Evolutionary conservation across 92 coral and sea anemone species (phyloP).

Genomic region (Porites lobata): DNA sequence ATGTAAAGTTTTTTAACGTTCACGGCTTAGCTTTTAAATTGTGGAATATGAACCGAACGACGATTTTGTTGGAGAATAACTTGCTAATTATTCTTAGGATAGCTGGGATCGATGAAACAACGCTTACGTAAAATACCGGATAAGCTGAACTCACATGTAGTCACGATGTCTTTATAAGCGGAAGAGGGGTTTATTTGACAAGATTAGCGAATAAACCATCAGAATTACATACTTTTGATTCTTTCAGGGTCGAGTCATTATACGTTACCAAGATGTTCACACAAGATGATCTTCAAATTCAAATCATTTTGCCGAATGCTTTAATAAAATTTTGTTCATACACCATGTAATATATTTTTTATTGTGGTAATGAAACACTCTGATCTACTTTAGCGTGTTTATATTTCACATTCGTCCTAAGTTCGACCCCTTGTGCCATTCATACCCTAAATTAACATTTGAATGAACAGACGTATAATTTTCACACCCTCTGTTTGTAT

Average conservation of each 20-base stretch:
- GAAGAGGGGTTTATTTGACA: slow-evolving; percentile 33
- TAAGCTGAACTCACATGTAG: slow-evolving; percentile 14
- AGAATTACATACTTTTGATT: slow-evolving; percentile 30
- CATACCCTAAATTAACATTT: slow-evolving; percentile 53
- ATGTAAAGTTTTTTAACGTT: background rate
- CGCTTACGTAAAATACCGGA: slow-evolving; percentile 25
- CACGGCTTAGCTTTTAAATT: background rate
- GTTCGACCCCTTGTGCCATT: slow-evolving; percentile 22
- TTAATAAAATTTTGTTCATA: background rate
- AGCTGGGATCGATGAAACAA: background rate
- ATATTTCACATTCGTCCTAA: background rate
- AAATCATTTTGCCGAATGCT: background rate
- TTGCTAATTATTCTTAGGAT: background rate
- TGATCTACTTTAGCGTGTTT: slow-evolving; percentile 30
- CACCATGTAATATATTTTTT: background rate
- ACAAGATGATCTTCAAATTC: background rate
- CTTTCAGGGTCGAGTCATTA: slow-evolving; percentile 1
- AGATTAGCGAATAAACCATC: slow-evolving; percentile 21
- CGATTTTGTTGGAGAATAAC: background rate
- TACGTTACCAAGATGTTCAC: background rate
- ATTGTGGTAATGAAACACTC: background rate
- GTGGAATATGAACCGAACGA: background rate
- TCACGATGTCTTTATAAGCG: slow-evolving; percentile 36
- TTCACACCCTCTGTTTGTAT: slow-evolving; percentile 74
- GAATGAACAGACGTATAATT: slow-evolving; percentile 50